A percentile compares a stretch with the other conserved stretches of the same genome.
Conservation (phyloP, 2,113 vertebrate genomes). For the Craseonycteris thonglongyai region DNA sequence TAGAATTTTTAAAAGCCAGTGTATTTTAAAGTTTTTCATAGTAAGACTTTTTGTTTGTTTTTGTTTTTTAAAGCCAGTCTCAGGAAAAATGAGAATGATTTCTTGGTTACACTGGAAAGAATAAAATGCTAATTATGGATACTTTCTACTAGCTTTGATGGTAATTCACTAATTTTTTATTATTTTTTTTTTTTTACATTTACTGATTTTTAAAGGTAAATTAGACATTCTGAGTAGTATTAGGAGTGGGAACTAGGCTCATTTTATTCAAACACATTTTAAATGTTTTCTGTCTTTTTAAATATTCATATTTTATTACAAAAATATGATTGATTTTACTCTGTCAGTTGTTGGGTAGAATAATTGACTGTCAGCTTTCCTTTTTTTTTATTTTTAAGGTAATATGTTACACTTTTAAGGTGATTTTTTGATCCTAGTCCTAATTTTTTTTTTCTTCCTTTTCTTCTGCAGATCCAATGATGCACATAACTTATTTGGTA, state of each 20-base stretch:
- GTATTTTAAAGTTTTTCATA: not conserved
- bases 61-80: not conserved
- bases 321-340: not conserved
- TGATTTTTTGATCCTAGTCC: not conserved
- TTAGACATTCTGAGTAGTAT: not conserved
- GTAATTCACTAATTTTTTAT: not conserved
- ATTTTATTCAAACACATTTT: not conserved
- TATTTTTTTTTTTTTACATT: no score
- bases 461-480: not conserved
- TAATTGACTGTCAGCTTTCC: not conserved
- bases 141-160: not conserved
- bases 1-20: not conserved
- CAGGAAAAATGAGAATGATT: not conserved
- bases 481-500: not conserved
- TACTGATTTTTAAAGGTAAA: slow-evolving; percentile 13
- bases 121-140: not conserved
- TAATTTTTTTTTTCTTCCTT: not conserved
- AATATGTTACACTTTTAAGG: not conserved
- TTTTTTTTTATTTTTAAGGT: not conserved
- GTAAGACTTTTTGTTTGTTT: not conserved
- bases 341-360: not conserved
- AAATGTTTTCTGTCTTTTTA: not conserved
- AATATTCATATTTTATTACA: not conserved
- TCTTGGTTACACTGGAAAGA: not conserved
- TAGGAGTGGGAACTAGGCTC: not conserved